Conservation (phyloP, 2,888 invertebrate species). For the Cenopis cana region DNA sequence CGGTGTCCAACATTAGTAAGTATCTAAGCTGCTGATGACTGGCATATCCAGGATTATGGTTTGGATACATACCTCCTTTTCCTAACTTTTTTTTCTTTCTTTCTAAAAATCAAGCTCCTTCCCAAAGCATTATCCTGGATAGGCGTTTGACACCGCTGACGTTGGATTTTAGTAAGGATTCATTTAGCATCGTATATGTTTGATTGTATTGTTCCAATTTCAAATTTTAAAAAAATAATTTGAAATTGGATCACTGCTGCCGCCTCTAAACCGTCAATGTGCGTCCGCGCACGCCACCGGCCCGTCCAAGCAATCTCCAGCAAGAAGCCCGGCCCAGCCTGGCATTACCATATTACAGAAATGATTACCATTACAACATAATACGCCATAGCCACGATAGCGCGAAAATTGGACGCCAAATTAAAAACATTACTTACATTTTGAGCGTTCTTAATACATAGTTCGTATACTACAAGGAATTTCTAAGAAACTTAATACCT, state of each 20-base stretch:
- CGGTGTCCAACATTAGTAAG: not conserved
- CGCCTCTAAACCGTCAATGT: conserved; percentile 52
- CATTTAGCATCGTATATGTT: too few species aligned
- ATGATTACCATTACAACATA: conserved; percentile 70
- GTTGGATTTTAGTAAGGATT: too few species aligned
- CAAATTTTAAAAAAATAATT: not conserved
- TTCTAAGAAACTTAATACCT: too few species aligned
- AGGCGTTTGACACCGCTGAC: too few species aligned
- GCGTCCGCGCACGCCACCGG: conserved; percentile 51
- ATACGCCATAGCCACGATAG: conserved; percentile 48
- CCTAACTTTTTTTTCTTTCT: too few species aligned
- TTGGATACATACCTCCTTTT: too few species aligned
- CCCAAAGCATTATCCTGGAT: too few species aligned
- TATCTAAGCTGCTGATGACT: not conserved
- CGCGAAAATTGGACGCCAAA: conserved; percentile 43
- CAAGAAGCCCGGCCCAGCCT: conserved; percentile 59
- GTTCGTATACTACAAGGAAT: too few species aligned
- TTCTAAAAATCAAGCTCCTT: too few species aligned
- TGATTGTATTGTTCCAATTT: too few species aligned
- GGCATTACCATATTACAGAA: conserved; percentile 72
- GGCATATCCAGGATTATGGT: too few species aligned
- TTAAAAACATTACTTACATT: conserved; percentile 18
- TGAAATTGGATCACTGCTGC: conserved; percentile 31
- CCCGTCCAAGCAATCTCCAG: conserved; percentile 61
- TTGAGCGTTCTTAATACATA: not conserved